phyloP scores from a whole-genome alignment of 2,113 vertebrate species.

The Caracal caracal region DNA sequence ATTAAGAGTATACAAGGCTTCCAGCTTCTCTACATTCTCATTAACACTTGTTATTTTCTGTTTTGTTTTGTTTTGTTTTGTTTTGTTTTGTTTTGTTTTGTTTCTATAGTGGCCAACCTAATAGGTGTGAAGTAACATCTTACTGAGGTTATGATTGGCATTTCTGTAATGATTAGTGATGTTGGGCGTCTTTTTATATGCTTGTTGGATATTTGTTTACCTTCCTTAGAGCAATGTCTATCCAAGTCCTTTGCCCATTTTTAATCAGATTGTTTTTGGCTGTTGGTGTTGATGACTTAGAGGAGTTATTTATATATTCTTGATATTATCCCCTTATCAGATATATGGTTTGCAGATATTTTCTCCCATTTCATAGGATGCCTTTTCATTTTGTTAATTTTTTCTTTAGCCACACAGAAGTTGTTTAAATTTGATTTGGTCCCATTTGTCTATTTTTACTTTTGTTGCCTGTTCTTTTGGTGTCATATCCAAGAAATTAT shows the following conservation, averaged over 20 bases:
- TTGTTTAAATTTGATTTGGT: neutral
- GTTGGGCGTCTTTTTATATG: neutral
- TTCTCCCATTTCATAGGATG: neutral
- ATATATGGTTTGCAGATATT: neutral
- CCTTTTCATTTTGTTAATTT: neutral
- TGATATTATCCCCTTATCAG: neutral
- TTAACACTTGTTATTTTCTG: neutral
- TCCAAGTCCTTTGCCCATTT: neutral
- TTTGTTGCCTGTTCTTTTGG: neutral
- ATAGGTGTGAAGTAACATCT: neutral
- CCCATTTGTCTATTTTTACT: neutral
- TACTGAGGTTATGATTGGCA: neutral
- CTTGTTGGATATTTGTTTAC: neutral
- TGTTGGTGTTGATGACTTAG: neutral
- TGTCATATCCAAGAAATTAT: neutral
- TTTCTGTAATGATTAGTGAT: neutral
- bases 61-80: neutral
- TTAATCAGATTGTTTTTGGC: neutral
- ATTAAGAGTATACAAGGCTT: neutral
- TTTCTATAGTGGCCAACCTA: neutral
- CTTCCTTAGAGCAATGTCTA: neutral
- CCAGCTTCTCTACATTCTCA: neutral
- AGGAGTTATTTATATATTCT: neutral
- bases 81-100: neutral
- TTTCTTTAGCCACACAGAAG: neutral